phyloP scores from a whole-genome alignment of 1,140 invertebrate species.

The Drosophila sproati region DNA sequence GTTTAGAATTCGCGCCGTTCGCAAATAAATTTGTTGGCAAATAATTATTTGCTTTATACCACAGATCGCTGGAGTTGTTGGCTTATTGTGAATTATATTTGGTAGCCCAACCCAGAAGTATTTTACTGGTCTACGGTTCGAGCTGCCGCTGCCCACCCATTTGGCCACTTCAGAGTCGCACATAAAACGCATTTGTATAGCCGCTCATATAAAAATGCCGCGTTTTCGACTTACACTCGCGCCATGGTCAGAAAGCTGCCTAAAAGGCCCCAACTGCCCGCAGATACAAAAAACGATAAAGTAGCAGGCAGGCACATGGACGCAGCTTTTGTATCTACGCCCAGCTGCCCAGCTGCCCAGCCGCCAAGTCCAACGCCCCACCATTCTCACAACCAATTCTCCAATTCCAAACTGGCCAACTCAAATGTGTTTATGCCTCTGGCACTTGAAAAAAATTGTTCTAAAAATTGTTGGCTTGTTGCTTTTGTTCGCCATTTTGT shows the following conservation, averaged over 20 bases:
- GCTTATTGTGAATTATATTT: constrained; percentile 31
- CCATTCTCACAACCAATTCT: background rate
- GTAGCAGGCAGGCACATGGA: constrained; percentile 43
- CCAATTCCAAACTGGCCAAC: constrained; percentile 20
- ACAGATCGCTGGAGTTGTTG: constrained; percentile 12
- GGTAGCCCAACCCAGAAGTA: background rate
- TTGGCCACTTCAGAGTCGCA: constrained; percentile 36
- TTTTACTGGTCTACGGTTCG: background rate
- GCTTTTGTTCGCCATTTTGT: constrained; percentile 77
- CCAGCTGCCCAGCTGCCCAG: background rate
- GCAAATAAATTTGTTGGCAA: background rate
- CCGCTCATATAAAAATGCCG: constrained; percentile 41
- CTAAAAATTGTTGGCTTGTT: constrained; percentile 81
- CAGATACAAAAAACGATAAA: constrained; percentile 59
- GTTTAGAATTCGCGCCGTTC: background rate
- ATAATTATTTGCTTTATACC: constrained; percentile 12
- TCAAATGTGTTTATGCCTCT: constrained; percentile 63
- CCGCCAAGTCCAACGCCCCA: constrained; percentile 5
- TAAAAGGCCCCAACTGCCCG: constrained; percentile 51
- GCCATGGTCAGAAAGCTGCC: constrained; percentile 43
- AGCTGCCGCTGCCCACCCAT: constrained; percentile 4
- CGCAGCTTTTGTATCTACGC: constrained; percentile 15
- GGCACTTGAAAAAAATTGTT: constrained; percentile 73
- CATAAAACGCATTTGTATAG: constrained; percentile 49
- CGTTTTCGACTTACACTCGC: constrained; percentile 51